Conservation (phyloP, 2,888 invertebrate genomes). For the Watsonalla binaria region DNA sequence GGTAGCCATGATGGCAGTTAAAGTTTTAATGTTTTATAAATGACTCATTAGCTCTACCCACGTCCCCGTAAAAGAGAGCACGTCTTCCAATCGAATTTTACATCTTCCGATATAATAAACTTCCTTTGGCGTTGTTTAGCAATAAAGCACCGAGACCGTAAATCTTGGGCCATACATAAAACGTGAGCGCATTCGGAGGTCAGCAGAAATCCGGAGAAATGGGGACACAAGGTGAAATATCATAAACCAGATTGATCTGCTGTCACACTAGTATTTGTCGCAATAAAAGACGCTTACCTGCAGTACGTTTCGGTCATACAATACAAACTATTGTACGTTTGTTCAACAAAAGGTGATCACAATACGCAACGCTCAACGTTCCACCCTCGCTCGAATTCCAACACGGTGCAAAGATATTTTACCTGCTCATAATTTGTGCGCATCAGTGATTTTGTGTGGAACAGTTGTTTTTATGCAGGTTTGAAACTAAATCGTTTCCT, state of each 20-base stretch:
- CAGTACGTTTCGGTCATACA: neutral
- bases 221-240: neutral
- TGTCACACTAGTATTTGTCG: slow-evolving; percentile 18
- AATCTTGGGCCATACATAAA: neutral
- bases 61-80: no score
- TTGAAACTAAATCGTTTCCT: slow-evolving; percentile 5
- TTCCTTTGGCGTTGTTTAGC: neutral
- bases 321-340: neutral
- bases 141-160: neutral
- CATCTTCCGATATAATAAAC: no score
- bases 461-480: slow-evolving; percentile 9
- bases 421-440: slow-evolving; percentile 20
- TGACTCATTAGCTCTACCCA: no score
- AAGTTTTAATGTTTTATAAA: no score
- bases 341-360: neutral
- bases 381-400: neutral
- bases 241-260: slow-evolving; percentile 4
- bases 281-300: neutral
- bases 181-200: neutral
- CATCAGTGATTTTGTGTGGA: slow-evolving; percentile 9
- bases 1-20: no score
- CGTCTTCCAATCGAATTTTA: no score
- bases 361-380: slow-evolving; percentile 3
- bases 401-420: slow-evolving; percentile 10
- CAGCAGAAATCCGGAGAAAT: neutral